Conservation (phyloP, 2,888 invertebrate genomes). For the Pimpla rufipes region DNA sequence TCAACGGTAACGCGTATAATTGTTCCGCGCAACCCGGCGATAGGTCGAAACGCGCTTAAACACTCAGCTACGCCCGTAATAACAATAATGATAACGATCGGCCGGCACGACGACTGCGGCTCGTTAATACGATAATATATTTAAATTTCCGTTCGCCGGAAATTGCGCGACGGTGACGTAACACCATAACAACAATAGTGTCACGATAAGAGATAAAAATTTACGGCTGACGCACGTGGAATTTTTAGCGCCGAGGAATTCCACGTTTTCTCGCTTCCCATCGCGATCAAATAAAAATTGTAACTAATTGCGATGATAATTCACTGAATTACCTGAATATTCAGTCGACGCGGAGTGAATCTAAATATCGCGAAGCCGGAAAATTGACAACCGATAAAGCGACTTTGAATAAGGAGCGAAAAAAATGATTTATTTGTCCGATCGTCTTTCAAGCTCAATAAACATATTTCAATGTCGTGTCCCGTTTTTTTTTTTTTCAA, state of each 20-base stretch:
- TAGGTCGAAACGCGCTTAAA: conserved; percentile 17
- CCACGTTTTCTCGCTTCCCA: background rate
- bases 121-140: conserved; percentile 25
- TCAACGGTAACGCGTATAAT: conserved; percentile 52
- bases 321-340: conserved; percentile 13
- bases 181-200: conserved; percentile 6
- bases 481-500: background rate
- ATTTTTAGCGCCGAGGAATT: background rate
- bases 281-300: background rate
- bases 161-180: background rate
- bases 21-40: conserved; percentile 34
- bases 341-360: conserved; percentile 26
- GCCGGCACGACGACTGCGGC: background rate
- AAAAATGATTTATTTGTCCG: background rate
- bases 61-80: background rate
- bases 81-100: background rate
- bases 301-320: background rate
- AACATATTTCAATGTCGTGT: background rate
- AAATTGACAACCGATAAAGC: background rate
- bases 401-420: background rate
- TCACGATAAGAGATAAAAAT: background rate
- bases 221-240: background rate
- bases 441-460: background rate
- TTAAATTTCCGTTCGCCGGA: background rate
- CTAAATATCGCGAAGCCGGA: conserved; percentile 1